Evolutionary conservation across 37 sponge, comb jelly and placozoan species (phyloP).

Genomic region (Geodia barretti): DNA sequence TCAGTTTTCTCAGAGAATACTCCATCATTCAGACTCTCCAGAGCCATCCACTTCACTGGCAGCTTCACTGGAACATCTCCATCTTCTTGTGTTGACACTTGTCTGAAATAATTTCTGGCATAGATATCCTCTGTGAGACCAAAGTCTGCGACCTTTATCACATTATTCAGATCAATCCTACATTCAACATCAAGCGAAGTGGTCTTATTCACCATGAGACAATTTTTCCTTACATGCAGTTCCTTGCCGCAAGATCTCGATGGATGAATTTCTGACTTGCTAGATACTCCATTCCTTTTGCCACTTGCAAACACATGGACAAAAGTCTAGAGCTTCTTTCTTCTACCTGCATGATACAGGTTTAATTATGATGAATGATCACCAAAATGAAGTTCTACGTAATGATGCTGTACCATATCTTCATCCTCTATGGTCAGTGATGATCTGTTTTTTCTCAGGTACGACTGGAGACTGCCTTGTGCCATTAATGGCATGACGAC

Average conservation of each 20-base stretch:
- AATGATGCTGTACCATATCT: no score
- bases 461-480: background rate
- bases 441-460: background rate
- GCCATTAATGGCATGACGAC: slow-evolving; percentile 14
- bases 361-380: background rate
- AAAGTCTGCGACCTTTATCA: background rate
- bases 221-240: slow-evolving; percentile 56
- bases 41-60: background rate
- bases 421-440: background rate
- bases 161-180: background rate
- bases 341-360: background rate
- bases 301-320: slow-evolving; percentile 6
- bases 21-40: background rate
- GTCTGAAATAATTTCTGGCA: background rate
- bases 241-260: slow-evolving; percentile 40
- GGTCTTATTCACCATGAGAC: no score
- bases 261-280: slow-evolving; percentile 13
- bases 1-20: background rate
- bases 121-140: background rate
- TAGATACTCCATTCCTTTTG: slow-evolving; percentile 34
- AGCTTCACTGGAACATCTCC: background rate
- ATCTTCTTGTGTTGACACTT: background rate
- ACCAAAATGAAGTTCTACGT: no score
- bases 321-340: background rate
- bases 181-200: no score